Evolutionary conservation across 2,797 vertebrate species (phyloP).

Genomic region (Enteromius paludinosus): DNA sequence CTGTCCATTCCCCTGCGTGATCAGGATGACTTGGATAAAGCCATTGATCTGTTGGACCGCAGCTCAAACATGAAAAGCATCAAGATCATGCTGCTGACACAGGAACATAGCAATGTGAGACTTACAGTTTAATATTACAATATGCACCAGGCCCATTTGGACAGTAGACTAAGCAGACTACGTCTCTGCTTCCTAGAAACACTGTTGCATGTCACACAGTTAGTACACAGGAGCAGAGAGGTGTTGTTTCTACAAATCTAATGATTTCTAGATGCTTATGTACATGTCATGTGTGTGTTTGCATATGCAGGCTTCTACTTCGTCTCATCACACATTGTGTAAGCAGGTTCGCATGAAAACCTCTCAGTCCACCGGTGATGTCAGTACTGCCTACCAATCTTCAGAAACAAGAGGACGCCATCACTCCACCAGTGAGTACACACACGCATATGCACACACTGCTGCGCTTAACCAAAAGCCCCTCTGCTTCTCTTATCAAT

Average conservation of each 20-base stretch:
- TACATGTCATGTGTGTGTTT: slow-evolving; percentile 9
- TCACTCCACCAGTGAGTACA: slow-evolving; percentile 89
- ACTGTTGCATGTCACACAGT: background rate
- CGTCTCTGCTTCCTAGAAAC: background rate
- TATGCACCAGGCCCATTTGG: background rate
- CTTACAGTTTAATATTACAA: background rate
- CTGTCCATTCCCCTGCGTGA: slow-evolving; percentile 90
- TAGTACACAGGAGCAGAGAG: background rate
- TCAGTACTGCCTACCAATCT: slow-evolving; percentile 86
- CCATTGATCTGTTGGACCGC: slow-evolving; percentile 91
- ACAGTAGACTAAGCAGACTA: background rate
- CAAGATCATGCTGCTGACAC: slow-evolving; percentile 89
- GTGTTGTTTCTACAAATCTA: background rate
- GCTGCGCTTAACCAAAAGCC: background rate
- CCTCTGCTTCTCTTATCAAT: background rate
- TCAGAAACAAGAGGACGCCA: slow-evolving; percentile 91
- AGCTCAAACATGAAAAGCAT: slow-evolving; percentile 98
- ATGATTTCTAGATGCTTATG: background rate
- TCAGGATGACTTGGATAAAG: slow-evolving; percentile 96
- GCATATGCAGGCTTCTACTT: slow-evolving; percentile 76
- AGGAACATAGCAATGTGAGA: slow-evolving; percentile 89
- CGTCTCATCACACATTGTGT: slow-evolving; percentile 81
- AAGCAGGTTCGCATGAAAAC: slow-evolving; percentile 96
- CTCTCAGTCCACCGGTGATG: slow-evolving; percentile 91
- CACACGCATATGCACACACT: background rate